Base-by-base conservation (phyloP, 2,797 vertebrate genomes). In the Phoxinus dragarum region DNA sequence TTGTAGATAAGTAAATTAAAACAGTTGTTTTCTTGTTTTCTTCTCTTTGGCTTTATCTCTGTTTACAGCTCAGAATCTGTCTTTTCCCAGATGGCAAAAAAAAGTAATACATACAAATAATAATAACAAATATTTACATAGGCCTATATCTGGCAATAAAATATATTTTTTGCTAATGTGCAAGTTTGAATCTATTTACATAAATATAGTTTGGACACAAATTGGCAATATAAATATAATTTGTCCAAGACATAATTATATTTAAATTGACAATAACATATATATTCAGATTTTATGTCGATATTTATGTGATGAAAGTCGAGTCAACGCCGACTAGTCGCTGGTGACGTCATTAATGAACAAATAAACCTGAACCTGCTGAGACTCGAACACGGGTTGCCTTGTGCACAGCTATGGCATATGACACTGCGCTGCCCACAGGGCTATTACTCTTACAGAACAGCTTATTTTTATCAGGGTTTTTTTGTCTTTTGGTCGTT, bases 1-100 rank as follows among this genome's bases (percentile, higher is more conserved):
- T 80, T 56, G 54, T 68, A 61, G 23, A 79, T 79, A 81, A 72
- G 47, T 69, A 76, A 59, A 84, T 75, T 71, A 17, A 34, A 77
- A 74, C 56, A 44, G 11, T 34, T 54, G 36, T 80, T 82, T 27
- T 66, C 14, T 34, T 54, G 31, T 80, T 82, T 36, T 71, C 17
- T 31, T 49, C 31, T 64, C 69, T 56, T 12, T 61, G 8, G 10
- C 23, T 61, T 61, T 61, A n/a, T 61, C 56, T 11, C 56, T 10
- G n/a, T 27, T 59, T 61, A 61, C 56, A 27, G 59, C 59, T 61
- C n/a, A 61, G 59, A 61, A 14, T 61, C 56, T n/a, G 56, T 59
- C 10, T 61, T 61, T 61, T 61, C 59, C n/a, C 59, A 61, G 59
- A 12, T 61, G 23, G n/a, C 10, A 27, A 12, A 54, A 52, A 54